These are phyloP conservation scores for Isichthys henryi DNA, from an alignment of 2,113 vertebrate genomes.

Conservation along the genomic window DNA sequence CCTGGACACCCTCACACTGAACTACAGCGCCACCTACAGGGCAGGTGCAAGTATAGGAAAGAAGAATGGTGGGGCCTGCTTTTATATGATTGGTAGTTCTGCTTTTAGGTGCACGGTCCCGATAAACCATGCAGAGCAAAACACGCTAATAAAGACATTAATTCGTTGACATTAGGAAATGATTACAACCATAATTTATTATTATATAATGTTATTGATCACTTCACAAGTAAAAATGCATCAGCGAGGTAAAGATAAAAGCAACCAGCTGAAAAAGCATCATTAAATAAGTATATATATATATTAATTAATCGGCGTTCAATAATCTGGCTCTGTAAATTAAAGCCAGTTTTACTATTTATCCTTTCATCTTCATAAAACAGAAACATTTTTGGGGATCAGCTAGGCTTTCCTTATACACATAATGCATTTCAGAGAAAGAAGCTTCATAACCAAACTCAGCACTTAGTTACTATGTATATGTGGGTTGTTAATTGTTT, in stretches of 20 bases:
- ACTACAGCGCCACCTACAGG: background rate
- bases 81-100: background rate
- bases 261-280: constrained; percentile 23
- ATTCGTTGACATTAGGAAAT: background rate
- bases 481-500: constrained; percentile 2
- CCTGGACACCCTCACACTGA: background rate
- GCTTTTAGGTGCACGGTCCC: background rate
- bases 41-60: background rate
- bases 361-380: constrained; percentile 62
- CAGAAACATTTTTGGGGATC: constrained; percentile 44
- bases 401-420: background rate
- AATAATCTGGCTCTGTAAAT: constrained; percentile 51
- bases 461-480: constrained; percentile 36
- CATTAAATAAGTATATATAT: background rate
- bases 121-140: background rate
- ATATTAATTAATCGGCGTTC: constrained; percentile 30
- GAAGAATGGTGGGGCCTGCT: background rate
- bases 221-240: constrained; percentile 50
- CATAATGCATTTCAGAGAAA: constrained; percentile 53
- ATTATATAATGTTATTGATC: constrained; percentile 42
- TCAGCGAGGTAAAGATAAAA: constrained; percentile 39
- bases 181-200: constrained; percentile 4
- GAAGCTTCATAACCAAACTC: constrained; percentile 57
- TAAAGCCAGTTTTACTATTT: constrained; percentile 33
- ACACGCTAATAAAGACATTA: background rate